Evolutionary conservation across 2,797 vertebrate genomes (phyloP).

Genomic region (Gambusia yucatana): DNA sequence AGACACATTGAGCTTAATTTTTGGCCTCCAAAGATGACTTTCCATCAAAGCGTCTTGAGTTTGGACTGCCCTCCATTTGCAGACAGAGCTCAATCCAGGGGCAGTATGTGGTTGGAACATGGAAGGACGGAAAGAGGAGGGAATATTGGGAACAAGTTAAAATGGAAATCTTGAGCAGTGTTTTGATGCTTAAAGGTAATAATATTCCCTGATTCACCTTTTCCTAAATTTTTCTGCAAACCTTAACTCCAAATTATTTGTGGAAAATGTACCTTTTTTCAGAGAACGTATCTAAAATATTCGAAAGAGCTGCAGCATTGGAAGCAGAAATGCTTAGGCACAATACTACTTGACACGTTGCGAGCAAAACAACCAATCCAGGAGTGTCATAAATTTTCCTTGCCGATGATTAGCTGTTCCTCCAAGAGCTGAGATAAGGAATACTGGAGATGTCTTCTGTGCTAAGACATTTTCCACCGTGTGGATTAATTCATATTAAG

Average conservation of each 20-base stretch:
- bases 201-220: not conserved
- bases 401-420: not conserved
- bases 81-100: slow-evolving; percentile 17
- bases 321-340: not conserved
- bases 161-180: slow-evolving; percentile 2
- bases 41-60: slow-evolving; percentile 59
- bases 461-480: not conserved
- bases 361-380: not conserved
- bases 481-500: not conserved
- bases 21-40: slow-evolving; percentile 47
- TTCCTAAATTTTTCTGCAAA: not conserved
- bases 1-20: slow-evolving; percentile 47
- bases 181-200: not conserved
- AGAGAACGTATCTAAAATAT: not conserved
- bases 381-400: not conserved
- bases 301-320: not conserved
- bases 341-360: not conserved
- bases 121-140: slow-evolving; percentile 3
- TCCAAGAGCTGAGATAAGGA: not conserved
- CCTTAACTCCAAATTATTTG: not conserved
- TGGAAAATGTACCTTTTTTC: not conserved
- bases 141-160: not conserved
- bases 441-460: not conserved
- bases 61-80: slow-evolving; percentile 25
- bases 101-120: slow-evolving; percentile 28